Percentiles rank a stretch among this genome's conserved stretches.
These are phyloP conservation scores for Antennarius striatus DNA, from an alignment of 2,113 vertebrate species.

Conservation along the genomic window DNA sequence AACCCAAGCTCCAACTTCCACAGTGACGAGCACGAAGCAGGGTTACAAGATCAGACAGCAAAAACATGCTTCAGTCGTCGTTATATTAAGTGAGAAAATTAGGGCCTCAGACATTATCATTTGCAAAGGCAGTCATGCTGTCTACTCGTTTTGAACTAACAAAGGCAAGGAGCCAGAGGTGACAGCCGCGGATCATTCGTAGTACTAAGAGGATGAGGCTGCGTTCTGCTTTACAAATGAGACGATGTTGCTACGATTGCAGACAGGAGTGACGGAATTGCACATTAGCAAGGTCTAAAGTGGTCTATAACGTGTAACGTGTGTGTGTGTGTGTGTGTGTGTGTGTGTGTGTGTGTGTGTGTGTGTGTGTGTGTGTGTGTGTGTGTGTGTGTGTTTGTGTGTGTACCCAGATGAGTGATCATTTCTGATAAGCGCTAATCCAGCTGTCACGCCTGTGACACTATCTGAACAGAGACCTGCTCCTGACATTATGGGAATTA, in stretches of 20 bases:
- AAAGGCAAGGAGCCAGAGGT: constrained; percentile 51
- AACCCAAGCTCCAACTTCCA: constrained; percentile 1
- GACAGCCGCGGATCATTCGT: constrained; percentile 46
- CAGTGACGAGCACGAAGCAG: constrained; percentile 9
- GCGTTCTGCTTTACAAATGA: constrained; percentile 65
- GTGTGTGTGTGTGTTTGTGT: constrained; percentile 6
- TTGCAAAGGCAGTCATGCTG: constrained; percentile 44
- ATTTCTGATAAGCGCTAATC: constrained; percentile 71
- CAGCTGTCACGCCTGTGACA: constrained; percentile 63
- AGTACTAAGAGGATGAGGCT: constrained; percentile 13
- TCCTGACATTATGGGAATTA: constrained; percentile 60
- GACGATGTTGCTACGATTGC: constrained; percentile 28
- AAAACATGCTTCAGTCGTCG: constrained; percentile 6
- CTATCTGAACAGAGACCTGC: constrained; percentile 57
- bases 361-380: too few relatives aligned
- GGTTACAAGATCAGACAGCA: constrained; percentile 4
- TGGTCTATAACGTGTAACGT: neutral
- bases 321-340: constrained; percentile 18
- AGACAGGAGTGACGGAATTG: constrained; percentile 22
- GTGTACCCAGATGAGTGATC: constrained; percentile 49
- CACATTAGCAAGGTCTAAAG: constrained; percentile 22
- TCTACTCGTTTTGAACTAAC: constrained; percentile 49
- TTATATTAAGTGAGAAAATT: constrained; percentile 27
- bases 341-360: neutral
- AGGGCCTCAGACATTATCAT: constrained; percentile 37